These are phyloP conservation scores for Vannuccia rotundouncinata DNA, from an alignment of 2,888 invertebrate species.

Conservation along the genomic window DNA sequence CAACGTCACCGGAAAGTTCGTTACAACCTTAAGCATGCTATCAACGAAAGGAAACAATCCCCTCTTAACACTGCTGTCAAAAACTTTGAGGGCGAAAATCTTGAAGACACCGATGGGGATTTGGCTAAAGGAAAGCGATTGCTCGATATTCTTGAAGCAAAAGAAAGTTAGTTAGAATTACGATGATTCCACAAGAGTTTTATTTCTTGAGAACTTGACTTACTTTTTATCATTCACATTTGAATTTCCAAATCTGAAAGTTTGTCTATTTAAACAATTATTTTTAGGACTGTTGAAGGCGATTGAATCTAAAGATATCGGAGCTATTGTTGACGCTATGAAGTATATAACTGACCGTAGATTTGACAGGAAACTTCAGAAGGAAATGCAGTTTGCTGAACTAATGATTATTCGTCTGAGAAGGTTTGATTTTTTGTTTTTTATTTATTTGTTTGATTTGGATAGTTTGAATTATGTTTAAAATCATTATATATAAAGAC, in stretches of 20 bases:
- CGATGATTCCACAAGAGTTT: background rate
- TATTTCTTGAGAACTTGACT: background rate
- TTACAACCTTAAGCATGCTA: constrained; percentile 50
- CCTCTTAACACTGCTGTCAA: constrained; percentile 48
- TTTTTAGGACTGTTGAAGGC: constrained; percentile 47
- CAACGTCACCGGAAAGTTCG: constrained; percentile 45
- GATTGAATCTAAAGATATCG: constrained; percentile 47
- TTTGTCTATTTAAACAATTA: too few species aligned
- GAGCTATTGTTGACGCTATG: constrained; percentile 50
- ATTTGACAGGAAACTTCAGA: constrained; percentile 47
- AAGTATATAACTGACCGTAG: constrained; percentile 48
- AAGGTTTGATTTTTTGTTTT: background rate
- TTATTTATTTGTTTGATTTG: too few species aligned
- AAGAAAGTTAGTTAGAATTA: constrained; percentile 45
- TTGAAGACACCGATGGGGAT: constrained; percentile 52
- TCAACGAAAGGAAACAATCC: constrained; percentile 47
- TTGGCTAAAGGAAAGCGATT: constrained; percentile 49
- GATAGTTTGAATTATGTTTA: too few species aligned
- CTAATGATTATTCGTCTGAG: constrained; percentile 43
- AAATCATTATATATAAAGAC: too few species aligned
- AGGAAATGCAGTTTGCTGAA: constrained; percentile 49
- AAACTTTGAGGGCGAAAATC: constrained; percentile 50
- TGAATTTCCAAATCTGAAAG: too few species aligned
- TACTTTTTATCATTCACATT: background rate
- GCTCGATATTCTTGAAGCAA: constrained; percentile 47